These are phyloP conservation scores for Tenthredo scrophulariae DNA, from an alignment of 2,888 invertebrate species.

Conservation along the genomic window DNA sequence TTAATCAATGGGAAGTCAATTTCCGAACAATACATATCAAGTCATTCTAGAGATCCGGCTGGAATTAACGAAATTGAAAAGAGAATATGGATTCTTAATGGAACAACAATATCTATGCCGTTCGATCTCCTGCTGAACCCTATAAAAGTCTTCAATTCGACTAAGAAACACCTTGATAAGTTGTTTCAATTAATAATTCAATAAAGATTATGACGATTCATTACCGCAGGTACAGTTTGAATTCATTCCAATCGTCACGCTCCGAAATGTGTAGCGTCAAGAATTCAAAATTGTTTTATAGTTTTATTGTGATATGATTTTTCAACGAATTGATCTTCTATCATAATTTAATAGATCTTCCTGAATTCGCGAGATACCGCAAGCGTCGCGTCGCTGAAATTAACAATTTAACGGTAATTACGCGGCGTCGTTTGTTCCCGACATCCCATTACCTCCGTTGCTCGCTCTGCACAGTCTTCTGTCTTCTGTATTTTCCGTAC, in stretches of 20 bases:
- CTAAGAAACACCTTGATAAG: neutral
- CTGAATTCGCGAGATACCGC: neutral
- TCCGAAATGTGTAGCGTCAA: neutral
- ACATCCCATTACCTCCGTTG: slow-evolving; percentile 1
- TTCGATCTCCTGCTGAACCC: neutral
- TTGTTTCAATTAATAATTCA: neutral
- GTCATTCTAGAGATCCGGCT: neutral
- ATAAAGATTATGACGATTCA: neutral
- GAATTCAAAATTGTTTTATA: neutral
- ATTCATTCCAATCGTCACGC: neutral
- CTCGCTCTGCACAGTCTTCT: neutral
- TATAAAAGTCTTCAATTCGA: neutral
- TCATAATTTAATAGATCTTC: neutral
- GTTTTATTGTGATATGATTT: neutral
- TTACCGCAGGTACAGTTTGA: neutral
- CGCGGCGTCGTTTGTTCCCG: slow-evolving; percentile 44
- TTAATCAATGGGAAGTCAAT: slow-evolving; percentile 18
- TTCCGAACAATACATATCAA: neutral
- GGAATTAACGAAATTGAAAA: neutral
- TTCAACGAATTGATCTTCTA: neutral
- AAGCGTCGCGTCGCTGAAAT: slow-evolving; percentile 17
- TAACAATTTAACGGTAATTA: slow-evolving; percentile 51
- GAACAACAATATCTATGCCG: neutral
- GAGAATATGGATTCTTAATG: neutral
- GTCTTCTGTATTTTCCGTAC: slow-evolving; percentile 46